Evolutionary conservation across 2,888 invertebrate species (phyloP), one percentile per base, ranked within the genome.

Genomic region (Ellobium chinense): DNA sequence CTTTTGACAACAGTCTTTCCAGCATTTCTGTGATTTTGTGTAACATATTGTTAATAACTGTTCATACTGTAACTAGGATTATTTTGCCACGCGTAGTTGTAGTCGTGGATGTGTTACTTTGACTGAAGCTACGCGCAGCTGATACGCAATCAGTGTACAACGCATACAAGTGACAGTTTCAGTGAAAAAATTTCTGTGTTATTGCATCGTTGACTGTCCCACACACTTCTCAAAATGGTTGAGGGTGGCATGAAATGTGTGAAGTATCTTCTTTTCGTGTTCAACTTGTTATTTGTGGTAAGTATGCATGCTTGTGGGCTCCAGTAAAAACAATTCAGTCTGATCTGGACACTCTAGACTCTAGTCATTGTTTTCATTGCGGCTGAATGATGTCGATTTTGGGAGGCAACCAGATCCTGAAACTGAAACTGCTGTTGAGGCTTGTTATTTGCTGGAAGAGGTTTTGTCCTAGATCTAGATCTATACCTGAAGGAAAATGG

Each of bases 221-320:
- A 24, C 24, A 65, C 21, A 76, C 37, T 9, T 24, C 54, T 69
- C 58, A 82, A 81, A 60, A 83, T 83, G 91, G 92, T 92, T 76
- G 91, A 92, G 82, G 91, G 91, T 77, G 92, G 92, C 85, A 92
- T 92, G 92, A 92, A 91, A 90, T 91, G 91, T 80, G 87, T 91
- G 75, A 92, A 92, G 84, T 86, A 88, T 56, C 83, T 92, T 31
- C 85, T 92, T 7, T 91, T 92, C 85, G 84, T 85, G n/a, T 92
- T 92, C 87, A 92, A 92, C 84, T 83, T 92, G 12, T 79, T 92
- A 46, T 92, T 92, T 86, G 92, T 92, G 89, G 92, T 92, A 85
- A 92, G 92, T 91, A 86, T 81, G 29, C 14, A 39, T 54, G 29
- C 12, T 5, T 24, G 18, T 54, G 24, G 29, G 46, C 7, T 46